Evolutionary conservation across 2,113 vertebrate species (phyloP).

Genomic region (Gymnocephalus cernua): DNA sequence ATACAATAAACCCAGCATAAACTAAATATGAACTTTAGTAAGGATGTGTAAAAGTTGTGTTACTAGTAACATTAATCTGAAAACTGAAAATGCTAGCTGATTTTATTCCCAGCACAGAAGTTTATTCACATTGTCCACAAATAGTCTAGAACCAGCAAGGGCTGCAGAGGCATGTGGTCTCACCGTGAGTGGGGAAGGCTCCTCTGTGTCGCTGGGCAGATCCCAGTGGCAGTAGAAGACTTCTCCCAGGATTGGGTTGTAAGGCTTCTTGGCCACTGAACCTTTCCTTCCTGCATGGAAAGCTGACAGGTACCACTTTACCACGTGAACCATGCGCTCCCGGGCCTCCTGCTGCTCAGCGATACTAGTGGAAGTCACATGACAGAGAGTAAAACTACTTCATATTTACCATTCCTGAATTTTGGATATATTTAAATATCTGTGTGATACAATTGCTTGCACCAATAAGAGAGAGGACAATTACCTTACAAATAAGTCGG

Average conservation of each 20-base stretch:
- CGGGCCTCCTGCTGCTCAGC: conserved; percentile 93
- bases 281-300: conserved; percentile 99
- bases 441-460: background rate
- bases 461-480: background rate
- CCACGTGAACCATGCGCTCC: conserved; percentile 96
- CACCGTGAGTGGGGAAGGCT: conserved; percentile 75
- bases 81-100: background rate
- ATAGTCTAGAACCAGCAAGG: background rate
- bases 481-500: conserved; percentile 98
- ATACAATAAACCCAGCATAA: background rate
- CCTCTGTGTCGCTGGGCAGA: conserved; percentile 89
- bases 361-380: conserved; percentile 83
- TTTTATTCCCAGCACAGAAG: background rate
- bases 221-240: conserved; percentile 98
- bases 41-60: background rate
- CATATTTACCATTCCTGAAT: background rate
- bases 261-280: conserved; percentile 98
- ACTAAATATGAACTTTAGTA: background rate
- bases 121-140: background rate
- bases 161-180: conserved; percentile 24
- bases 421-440: background rate
- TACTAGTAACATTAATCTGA: background rate
- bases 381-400: background rate
- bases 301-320: conserved; percentile 98
- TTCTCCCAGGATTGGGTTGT: conserved; percentile 98